Conservation (phyloP, 2,888 invertebrate genomes). For the Drosophila cyrtoloma region DNA sequence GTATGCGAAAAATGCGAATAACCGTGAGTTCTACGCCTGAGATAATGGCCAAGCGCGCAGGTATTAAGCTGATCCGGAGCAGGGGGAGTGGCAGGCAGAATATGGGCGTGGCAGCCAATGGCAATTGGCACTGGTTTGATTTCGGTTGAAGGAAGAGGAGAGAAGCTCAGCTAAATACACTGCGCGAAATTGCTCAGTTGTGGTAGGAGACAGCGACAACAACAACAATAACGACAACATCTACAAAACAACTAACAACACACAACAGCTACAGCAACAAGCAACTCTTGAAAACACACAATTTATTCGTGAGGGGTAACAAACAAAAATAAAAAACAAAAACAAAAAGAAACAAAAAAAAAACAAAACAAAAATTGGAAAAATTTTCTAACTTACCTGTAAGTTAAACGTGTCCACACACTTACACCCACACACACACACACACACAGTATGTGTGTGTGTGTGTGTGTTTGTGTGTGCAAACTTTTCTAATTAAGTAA, state of each 20-base stretch:
- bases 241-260: slow-evolving; percentile 45
- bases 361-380: slow-evolving; percentile 33
- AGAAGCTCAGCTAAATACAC: slow-evolving; percentile 65
- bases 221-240: slow-evolving; percentile 19
- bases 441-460: slow-evolving; percentile 20
- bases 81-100: slow-evolving; percentile 11
- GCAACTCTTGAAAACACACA: slow-evolving; percentile 58
- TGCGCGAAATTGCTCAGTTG: slow-evolving; percentile 63
- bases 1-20: slow-evolving; percentile 95
- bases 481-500: slow-evolving; percentile 76
- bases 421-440: slow-evolving; percentile 46
- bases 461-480: slow-evolving; percentile 48
- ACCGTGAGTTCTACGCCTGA: slow-evolving; percentile 99
- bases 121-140: slow-evolving; percentile 37
- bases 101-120: slow-evolving; percentile 31
- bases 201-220: slow-evolving; percentile 32
- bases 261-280: slow-evolving; percentile 30
- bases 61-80: slow-evolving; percentile 70
- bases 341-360: slow-evolving; percentile 6
- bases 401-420: slow-evolving; percentile 63
- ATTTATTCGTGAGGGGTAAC: slow-evolving; percentile 69
- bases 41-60: slow-evolving; percentile 85
- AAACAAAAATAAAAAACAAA: slow-evolving; percentile 8
- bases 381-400: slow-evolving; percentile 68
- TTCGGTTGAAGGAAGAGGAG: slow-evolving; percentile 14